Base-by-base conservation (phyloP, 2,113 vertebrate genomes). In the Arothron firmamentum region DNA sequence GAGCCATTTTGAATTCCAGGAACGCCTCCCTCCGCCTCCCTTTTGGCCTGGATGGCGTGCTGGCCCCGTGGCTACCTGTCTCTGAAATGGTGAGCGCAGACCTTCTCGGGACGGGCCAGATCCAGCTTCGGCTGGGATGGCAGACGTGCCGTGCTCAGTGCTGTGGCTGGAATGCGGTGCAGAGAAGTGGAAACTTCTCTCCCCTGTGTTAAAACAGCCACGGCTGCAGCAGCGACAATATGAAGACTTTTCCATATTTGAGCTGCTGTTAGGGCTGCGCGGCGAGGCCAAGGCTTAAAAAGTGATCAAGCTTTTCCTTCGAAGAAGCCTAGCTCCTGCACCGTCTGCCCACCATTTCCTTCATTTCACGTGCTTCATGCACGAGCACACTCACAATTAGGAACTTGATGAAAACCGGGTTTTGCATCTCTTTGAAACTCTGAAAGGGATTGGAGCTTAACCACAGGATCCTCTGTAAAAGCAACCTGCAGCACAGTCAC, bases 151-250 rank as follows among this genome's bases (percentile, higher is more conserved):
- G 60, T 67, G 78, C 78, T 80, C 69, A 73, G 68, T 42, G 51
- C 19, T 50, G 75, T 79, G 19, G 31, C 64, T 81, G 84, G 85
- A 88, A 85, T 88, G 84, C 79, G 59, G 65, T 68, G 65, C 46
- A 68, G 84, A 85, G 78, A 69, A 81, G 78, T 88, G 87, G 88
- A 90, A 87, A 88, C 80, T 76, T 85, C 83, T 88, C 85, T 80
- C 81, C 80, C 21, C 65, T 23, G 60, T 88, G 85, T 87, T 77
- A 88, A 88, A 87, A 81, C 42, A 58, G 70, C 70, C 65, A 52
- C 18, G 62, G 76, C 75, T 75, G 45, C 53, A 79, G 77, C 60
- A 68, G 79, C 74, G 78, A 79, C 80, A 77, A 81, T 79, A 85
- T 75, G 58, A 81, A 83, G 79, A 82, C 68, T 80, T 85, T 85